Evolutionary conservation across 2,113 vertebrate species (phyloP).

Genomic region (Corythornis vintsioides): DNA sequence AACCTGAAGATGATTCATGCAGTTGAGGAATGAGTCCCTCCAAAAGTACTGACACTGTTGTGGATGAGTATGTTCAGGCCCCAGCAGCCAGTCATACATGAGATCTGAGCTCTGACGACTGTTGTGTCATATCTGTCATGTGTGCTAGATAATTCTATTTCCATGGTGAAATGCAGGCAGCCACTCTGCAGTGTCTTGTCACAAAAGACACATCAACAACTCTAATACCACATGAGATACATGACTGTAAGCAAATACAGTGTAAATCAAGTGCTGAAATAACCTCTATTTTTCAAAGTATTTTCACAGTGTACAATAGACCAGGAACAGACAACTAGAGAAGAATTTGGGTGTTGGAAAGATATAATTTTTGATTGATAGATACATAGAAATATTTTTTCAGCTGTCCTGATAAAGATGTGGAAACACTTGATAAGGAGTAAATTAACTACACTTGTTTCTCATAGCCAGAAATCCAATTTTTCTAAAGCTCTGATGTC

Average conservation of each 20-base stretch:
- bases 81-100: neutral
- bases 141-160: neutral
- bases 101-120: neutral
- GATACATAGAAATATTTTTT: neutral
- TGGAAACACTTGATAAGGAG: neutral
- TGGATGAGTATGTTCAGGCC: neutral
- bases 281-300: neutral
- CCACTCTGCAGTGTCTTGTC: neutral
- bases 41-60: neutral
- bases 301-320: neutral
- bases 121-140: neutral
- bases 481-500: neutral
- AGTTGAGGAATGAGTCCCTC: neutral
- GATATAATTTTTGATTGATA: neutral
- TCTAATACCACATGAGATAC: neutral
- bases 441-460: neutral
- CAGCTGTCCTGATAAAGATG: neutral
- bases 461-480: neutral
- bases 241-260: neutral
- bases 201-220: neutral
- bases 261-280: neutral
- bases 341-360: neutral
- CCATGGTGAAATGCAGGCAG: neutral
- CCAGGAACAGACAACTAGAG: neutral
- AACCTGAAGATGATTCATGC: neutral